Percentiles rank a stretch among this genome's conserved stretches.
Evolutionary conservation across 2,113 vertebrate species (phyloP).

Genomic region (Brachypteracias leptosomus): DNA sequence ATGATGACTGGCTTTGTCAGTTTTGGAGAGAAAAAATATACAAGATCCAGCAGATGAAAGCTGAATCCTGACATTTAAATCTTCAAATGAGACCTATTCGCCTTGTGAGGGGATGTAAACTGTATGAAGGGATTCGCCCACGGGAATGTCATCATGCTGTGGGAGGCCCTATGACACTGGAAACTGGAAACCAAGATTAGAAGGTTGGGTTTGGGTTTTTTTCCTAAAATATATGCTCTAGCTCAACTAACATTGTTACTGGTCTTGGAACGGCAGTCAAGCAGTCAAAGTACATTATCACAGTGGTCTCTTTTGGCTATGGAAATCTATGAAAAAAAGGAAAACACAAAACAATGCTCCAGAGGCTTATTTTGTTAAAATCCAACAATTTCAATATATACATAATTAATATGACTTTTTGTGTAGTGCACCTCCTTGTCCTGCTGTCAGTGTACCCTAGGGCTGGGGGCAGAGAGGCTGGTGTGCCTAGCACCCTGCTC

Average conservation of each 20-base stretch:
- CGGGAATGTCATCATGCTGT: background rate
- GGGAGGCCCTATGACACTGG: constrained; percentile 43
- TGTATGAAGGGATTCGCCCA: background rate
- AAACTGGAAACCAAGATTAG: constrained; percentile 63
- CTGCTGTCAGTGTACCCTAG: background rate
- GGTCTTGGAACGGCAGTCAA: background rate
- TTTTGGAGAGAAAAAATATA: background rate
- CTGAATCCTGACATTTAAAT: constrained; percentile 28
- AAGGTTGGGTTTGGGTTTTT: constrained; percentile 31
- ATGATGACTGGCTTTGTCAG: background rate
- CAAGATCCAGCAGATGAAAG: background rate
- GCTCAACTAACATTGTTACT: background rate
- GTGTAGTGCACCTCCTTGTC: background rate
- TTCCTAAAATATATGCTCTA: constrained; percentile 48
- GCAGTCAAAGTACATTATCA: constrained; percentile 24
- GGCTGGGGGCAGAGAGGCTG: background rate
- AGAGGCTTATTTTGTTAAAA: background rate
- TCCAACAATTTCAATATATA: background rate
- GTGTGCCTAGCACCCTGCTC: background rate
- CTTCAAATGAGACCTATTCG: background rate
- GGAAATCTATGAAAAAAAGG: constrained; percentile 1
- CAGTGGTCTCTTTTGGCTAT: background rate
- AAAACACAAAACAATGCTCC: background rate
- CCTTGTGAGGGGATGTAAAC: background rate
- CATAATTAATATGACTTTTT: background rate